Evolutionary conservation across 2,797 vertebrate species (phyloP), one percentile per base, ranked within the genome.

Genomic region (Platyrinchus mystaceus): DNA sequence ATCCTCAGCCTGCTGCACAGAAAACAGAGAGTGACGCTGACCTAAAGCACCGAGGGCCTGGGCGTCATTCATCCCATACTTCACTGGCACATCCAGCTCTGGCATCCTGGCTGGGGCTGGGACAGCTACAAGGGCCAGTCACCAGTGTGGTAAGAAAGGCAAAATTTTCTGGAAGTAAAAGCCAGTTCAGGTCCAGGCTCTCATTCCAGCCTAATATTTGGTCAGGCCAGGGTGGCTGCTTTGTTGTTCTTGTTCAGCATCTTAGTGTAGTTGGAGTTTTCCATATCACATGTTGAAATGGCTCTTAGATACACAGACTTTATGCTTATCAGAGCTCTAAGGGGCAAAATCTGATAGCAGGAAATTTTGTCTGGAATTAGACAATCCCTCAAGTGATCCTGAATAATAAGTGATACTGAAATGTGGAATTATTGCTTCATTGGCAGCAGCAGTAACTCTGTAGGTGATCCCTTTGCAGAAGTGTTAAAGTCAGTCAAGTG

Each of bases 221-320:
- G 30, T 67, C 30, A 37, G 32, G 36, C 0, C 1, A 43, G 20
- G 19, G 11, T 5, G 26, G 34, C 9, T 43, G 62, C 30, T 77
- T 56, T 43, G 30, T 6, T 50, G 67, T 70, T 36, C 26, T 37
- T 36, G 46, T 14, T 24, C 70, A 67, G 39, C n/a, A 47, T n/a
- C 23, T 34, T 24, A 49, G 53, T 14, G 41, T 22, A 36, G 39
- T 7, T 27, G 39, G 47, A n/a, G 19, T 14, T 56, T 56, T 84
- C 69, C 44, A 10, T n/a, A 12, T 28, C 1, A 0, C 12, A 3
- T n/a, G 24, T 52, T 0, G 0, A 53, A 73, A 32, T 32, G 26
- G n/a, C 43, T 74, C 28, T 84, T 49, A 69, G 59, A 34, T 50
- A n/a, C 19, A 7, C 1, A 2, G 3, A 6, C 16, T 67, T 81